Evolutionary conservation across 2,797 vertebrate genomes (phyloP), one percentile per base, ranked within the genome.

Genomic region (Enteromius anoplus): DNA sequence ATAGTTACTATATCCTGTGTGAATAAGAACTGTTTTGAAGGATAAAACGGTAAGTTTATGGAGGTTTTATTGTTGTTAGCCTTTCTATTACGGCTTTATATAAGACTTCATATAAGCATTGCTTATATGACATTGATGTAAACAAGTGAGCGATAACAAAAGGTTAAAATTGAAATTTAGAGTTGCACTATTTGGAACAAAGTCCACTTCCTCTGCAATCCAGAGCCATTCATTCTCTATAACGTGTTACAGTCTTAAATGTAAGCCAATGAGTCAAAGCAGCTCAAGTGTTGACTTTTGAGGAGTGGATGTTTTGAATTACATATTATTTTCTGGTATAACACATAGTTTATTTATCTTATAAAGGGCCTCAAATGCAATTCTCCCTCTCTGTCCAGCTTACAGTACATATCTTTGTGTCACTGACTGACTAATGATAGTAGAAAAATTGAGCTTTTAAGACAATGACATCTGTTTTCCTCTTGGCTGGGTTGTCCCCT

Each of bases 381-480:
- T 75, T 17, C 47, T 14, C n/a, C 51, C 70, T 51, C 73, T 42
- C 53, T 76, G 34, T 60, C 34, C n/a, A 60, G 15, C 34, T 42
- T 76, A 42, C n/a, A 60, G 53, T 42, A 23, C 0, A n/a, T 32
- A 23, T 62, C 19, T 58, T 68, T 68, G 21, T 40, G 68, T 69
- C 77, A 69, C 68, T 14, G 66, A 62, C 29, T 71, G 71, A 40
- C 78, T 78, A 66, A 68, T 78, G 72, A 75, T 70, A 85, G 78
- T 45, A 73, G 76, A 55, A 69, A 77, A 66, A 58, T 32, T 29
- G 3, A 12, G 76, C 76, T 81, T 86, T 32, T 53, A 84, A 78
- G 68, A 78, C 45, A 77, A 34, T 66, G 70, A 78, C 85, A 86
- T 88, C 75, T 88, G 86, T 86, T 85, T 86, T 78, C 72, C 85